Conservation (phyloP, 2,797 vertebrate genomes). For the Distichodus sexfasciatus region DNA sequence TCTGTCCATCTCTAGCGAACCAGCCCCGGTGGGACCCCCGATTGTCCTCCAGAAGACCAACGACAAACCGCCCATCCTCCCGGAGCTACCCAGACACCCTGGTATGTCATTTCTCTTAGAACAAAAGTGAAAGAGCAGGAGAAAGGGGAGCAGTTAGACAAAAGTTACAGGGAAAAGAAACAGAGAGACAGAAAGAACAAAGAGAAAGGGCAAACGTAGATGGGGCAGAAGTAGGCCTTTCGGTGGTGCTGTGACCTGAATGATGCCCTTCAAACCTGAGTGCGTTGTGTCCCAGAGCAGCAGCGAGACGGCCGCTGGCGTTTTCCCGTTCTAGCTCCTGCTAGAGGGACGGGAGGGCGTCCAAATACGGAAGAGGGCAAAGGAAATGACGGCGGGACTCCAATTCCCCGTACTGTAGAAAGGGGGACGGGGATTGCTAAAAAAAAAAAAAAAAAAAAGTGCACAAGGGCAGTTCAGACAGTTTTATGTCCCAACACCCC, state of each 20-base stretch:
- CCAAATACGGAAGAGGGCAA: conserved; percentile 47
- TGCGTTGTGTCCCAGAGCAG: conserved; percentile 55
- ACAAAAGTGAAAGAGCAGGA: background rate
- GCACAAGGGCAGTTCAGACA: conserved; percentile 44
- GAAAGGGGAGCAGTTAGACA: conserved; percentile 48
- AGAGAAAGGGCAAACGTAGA: conserved; percentile 1
- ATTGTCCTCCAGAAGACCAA: conserved; percentile 48
- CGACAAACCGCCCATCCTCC: conserved; percentile 51
- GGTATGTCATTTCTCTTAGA: conserved; percentile 69
- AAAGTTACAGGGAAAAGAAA: conserved; percentile 46
- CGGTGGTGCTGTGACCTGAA: conserved; percentile 69
- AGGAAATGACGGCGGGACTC: conserved; percentile 38
- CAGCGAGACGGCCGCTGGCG: conserved; percentile 44
- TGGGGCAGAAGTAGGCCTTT: conserved; percentile 32
- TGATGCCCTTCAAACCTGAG: conserved; percentile 79
- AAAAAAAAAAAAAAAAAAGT: conserved; percentile 42
- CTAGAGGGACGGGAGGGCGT: conserved; percentile 38
- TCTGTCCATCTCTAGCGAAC: conserved; percentile 75
- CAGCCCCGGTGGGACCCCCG: conserved; percentile 66
- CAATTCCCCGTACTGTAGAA: conserved; percentile 42
- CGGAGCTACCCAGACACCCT: conserved; percentile 63
- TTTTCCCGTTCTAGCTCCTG: conserved; percentile 45
- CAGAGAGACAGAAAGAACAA: background rate
- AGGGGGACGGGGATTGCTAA: conserved; percentile 39
- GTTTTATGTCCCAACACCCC: conserved; percentile 42